These are phyloP conservation scores for Poeciliopsis retropinna DNA, from an alignment of 2,113 vertebrate species.

Conservation along the genomic window DNA sequence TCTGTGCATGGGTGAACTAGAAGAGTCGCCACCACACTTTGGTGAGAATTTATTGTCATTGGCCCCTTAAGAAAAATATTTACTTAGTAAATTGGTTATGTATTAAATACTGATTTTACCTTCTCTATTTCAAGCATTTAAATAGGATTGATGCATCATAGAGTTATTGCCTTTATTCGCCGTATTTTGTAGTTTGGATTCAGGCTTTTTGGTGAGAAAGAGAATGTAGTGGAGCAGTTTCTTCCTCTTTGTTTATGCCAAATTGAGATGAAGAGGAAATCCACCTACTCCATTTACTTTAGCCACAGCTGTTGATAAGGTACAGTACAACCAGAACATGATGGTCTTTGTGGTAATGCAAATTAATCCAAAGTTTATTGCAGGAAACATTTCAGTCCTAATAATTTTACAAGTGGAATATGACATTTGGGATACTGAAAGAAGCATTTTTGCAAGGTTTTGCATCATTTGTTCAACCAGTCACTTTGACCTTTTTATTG, in stretches of 20 bases:
- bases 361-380: conserved; percentile 46
- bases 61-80: too few relatives aligned
- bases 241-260: conserved; percentile 55
- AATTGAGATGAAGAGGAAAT: conserved; percentile 54
- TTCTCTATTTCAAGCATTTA: too few relatives aligned
- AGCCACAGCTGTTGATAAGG: conserved; percentile 34
- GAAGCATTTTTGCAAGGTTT: neutral
- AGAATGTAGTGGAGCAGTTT: conserved; percentile 64
- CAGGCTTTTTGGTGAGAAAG: conserved; percentile 36
- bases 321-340: conserved; percentile 20
- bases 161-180: conserved; percentile 39
- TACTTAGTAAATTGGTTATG: too few relatives aligned
- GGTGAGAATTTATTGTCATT: too few relatives aligned
- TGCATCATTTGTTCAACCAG: conserved; percentile 1
- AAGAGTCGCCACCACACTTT: too few relatives aligned
- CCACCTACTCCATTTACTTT: conserved; percentile 39
- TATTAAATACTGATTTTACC: too few relatives aligned
- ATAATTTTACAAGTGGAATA: conserved; percentile 21
- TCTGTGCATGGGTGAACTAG: too few relatives aligned
- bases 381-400: conserved; percentile 36
- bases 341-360: conserved; percentile 34
- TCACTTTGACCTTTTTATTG: neutral
- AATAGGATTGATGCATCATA: neutral
- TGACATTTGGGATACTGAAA: neutral
- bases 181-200: conserved; percentile 51